phyloP scores from a whole-genome alignment of 2,888 invertebrate genomes.

The Machimus atricapillus region DNA sequence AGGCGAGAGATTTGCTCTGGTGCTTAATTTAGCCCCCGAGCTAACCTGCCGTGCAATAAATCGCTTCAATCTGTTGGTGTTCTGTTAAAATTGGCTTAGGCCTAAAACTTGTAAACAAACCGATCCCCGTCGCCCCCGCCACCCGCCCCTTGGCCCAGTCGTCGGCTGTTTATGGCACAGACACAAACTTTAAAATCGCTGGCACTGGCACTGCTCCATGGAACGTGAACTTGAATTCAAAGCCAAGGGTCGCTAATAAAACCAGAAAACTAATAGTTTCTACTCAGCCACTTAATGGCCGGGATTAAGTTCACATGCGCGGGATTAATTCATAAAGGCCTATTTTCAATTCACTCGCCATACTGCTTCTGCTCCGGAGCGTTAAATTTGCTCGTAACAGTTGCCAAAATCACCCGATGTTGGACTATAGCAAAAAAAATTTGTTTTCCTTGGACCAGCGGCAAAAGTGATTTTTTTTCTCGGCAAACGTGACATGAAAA shows the following conservation, averaged over 20 bases:
- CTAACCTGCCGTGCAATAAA: constrained; percentile 33
- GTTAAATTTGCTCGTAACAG: not conserved
- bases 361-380: not conserved
- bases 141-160: not conserved
- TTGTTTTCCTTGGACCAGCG: not conserved
- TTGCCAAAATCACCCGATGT: not conserved
- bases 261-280: not conserved
- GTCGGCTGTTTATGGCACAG: not conserved
- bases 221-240: constrained; percentile 39
- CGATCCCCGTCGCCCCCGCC: not conserved
- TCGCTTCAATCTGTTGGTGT: constrained; percentile 17
- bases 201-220: constrained; percentile 39
- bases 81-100: constrained; percentile 29
- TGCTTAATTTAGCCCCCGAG: constrained; percentile 17
- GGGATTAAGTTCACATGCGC: not conserved
- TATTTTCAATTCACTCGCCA: not conserved
- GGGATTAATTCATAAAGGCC: not conserved
- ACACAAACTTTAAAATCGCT: not conserved
- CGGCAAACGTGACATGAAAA: not conserved
- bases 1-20: constrained; percentile 3
- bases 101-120: constrained; percentile 1
- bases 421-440: not conserved
- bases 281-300: not conserved
- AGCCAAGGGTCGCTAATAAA: constrained; percentile 36
- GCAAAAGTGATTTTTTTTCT: not conserved